Conservation (phyloP, 2,888 invertebrate species). For the Sialis lutaria region DNA sequence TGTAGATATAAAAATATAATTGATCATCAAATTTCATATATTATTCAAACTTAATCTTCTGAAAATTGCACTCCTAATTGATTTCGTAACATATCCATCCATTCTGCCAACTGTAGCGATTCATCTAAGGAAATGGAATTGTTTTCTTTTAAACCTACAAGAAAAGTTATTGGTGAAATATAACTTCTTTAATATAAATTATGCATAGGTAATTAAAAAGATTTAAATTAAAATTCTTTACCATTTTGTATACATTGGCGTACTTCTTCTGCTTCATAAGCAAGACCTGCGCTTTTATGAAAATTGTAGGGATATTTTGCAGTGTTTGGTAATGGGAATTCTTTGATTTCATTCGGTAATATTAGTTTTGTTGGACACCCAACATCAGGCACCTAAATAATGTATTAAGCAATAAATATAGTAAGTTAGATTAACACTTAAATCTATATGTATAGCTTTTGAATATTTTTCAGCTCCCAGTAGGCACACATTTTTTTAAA, state of each 20-base stretch:
- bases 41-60: constrained; percentile 1
- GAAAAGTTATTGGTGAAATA: too few species aligned
- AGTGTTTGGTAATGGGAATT: constrained; percentile 43
- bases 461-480: too few species aligned
- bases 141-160: constrained; percentile 47
- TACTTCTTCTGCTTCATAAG: constrained; percentile 64
- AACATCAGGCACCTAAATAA: constrained; percentile 36
- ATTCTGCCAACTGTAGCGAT: constrained; percentile 46
- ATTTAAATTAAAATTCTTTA: constrained; percentile 16
- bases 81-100: constrained; percentile 53
- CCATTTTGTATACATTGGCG: constrained; percentile 50
- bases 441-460: too few species aligned
- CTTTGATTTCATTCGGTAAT: constrained; percentile 41
- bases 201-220: neutral
- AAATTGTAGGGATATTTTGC: constrained; percentile 43
- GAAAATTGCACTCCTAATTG: constrained; percentile 1
- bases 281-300: constrained; percentile 52
- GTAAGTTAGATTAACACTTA: too few species aligned
- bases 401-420: neutral
- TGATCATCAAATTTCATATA: too few species aligned
- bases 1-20: too few species aligned
- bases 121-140: constrained; percentile 47
- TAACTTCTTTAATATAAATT: constrained; percentile 4
- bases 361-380: constrained; percentile 58
- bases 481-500: too few species aligned